phyloP scores from a whole-genome alignment of 1,140 invertebrate genomes.

The Rhopalosiphum maidis region DNA sequence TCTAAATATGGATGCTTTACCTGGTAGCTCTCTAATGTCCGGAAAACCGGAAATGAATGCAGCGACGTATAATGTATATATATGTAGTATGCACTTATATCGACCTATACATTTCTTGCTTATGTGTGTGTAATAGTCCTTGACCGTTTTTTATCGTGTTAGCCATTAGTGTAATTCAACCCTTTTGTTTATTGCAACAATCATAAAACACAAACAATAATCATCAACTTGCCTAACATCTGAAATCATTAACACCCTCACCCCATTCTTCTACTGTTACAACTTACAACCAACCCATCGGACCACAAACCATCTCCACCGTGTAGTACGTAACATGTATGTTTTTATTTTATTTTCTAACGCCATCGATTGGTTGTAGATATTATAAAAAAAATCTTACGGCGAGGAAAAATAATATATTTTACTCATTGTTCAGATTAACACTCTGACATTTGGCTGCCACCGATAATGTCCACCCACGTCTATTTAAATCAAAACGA shows the following conservation, averaged over 20 bases:
- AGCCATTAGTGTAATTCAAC: background rate
- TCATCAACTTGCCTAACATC: background rate
- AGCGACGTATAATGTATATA: background rate
- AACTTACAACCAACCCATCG: background rate
- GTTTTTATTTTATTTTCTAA: background rate
- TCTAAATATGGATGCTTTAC: background rate
- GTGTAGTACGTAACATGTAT: background rate
- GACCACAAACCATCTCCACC: background rate
- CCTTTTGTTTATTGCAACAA: slow-evolving; percentile 3
- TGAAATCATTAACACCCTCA: background rate
- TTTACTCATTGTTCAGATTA: background rate
- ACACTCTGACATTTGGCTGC: background rate
- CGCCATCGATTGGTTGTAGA: background rate
- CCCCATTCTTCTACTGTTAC: background rate
- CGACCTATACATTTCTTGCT: background rate
- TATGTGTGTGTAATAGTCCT: background rate
- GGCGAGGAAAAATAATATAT: background rate
- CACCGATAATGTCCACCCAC: background rate
- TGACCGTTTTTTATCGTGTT: background rate
- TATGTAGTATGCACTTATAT: background rate
- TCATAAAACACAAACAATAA: slow-evolving; percentile 12
- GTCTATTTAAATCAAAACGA: background rate
- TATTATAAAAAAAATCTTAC: background rate
- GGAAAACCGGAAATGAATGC: background rate
- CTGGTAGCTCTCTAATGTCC: background rate